Conservation (phyloP, 2,113 vertebrate genomes). For the Ceyx cyanopectus region DNA sequence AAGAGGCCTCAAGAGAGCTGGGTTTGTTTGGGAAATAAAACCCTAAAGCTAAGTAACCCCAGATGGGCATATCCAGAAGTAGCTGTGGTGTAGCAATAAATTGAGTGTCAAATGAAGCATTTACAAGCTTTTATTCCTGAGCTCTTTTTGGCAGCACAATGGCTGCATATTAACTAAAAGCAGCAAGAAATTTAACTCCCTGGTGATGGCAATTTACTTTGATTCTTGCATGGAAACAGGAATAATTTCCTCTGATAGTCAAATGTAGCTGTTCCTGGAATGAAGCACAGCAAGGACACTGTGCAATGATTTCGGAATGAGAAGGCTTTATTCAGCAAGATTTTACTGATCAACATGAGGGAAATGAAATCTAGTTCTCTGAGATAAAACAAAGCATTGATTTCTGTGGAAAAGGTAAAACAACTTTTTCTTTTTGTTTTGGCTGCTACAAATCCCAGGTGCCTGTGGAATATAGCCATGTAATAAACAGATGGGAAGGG, state of each 20-base stretch:
- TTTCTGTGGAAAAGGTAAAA: not conserved
- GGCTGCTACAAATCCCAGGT: not conserved
- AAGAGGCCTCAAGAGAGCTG: not conserved
- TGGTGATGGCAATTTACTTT: not conserved
- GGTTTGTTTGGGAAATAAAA: not conserved
- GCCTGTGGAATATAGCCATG: not conserved
- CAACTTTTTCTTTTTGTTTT: not conserved
- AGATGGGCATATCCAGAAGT: not conserved
- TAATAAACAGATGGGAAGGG: not conserved
- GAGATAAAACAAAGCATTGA: not conserved
- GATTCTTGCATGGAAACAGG: not conserved
- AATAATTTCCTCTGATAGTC: not conserved
- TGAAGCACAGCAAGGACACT: not conserved
- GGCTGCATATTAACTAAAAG: not conserved
- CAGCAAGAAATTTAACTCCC: not conserved
- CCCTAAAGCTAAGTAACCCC: not conserved
- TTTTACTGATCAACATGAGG: not conserved
- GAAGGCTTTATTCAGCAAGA: not conserved
- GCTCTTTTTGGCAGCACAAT: not conserved
- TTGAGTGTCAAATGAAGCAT: not conserved
- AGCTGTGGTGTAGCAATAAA: not conserved
- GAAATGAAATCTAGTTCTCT: not conserved
- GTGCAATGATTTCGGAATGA: not conserved
- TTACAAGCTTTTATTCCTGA: not conserved
- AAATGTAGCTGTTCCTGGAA: not conserved